Base-by-base conservation (phyloP, 1,140 invertebrate species). In the Bombus superbus region DNA sequence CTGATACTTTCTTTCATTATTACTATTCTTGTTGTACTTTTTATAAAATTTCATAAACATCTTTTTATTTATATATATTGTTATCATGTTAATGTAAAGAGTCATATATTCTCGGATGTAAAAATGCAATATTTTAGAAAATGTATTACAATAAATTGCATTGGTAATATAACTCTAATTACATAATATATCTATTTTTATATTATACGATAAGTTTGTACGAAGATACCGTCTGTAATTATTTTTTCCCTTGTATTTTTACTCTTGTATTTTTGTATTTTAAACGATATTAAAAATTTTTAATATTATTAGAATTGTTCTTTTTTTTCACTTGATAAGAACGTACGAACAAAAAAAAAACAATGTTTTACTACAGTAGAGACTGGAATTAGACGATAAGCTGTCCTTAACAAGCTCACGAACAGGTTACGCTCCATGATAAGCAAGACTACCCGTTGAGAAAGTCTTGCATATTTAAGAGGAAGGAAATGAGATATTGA, bases 391-490 rank as follows among this genome's bases (percentile, higher is more conserved):
- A 72, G 32, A 11, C 15, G 64, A 80, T 79, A 84, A 79, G 25
- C 15, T 53, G 8, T n/a, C 9, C 35, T 3, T 28, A 82, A 53
- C 35, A 76, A 75, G 59, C 47, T 79, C n/a, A 32, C n/a, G 42
- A 84, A 79, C 66, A 78, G 75, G 76, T 83, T 83, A 53, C 28
- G 44, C 44, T 42, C 47, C 44, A 15, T 13, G n/a, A 69, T 83
- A 78, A 69, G 42, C 32, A 35, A 72, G 25, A 79, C 32, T 64
- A 15, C 42, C 25, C 59, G 2, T 84, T 32, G 40, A 47, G 28
- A 72, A 71, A 83, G 64, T 57, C 10, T 84, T 72, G 66, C 15
- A 84, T 72, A 79, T 71, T 79, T 44, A 76, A 57, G 47, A 53
- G 47, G 8, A 71, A 84, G 18, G 13, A 59, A 59, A 57, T 71